These are phyloP conservation scores for Apamea monoglypha DNA, from an alignment of 2,888 invertebrate genomes.

Conservation along the genomic window DNA sequence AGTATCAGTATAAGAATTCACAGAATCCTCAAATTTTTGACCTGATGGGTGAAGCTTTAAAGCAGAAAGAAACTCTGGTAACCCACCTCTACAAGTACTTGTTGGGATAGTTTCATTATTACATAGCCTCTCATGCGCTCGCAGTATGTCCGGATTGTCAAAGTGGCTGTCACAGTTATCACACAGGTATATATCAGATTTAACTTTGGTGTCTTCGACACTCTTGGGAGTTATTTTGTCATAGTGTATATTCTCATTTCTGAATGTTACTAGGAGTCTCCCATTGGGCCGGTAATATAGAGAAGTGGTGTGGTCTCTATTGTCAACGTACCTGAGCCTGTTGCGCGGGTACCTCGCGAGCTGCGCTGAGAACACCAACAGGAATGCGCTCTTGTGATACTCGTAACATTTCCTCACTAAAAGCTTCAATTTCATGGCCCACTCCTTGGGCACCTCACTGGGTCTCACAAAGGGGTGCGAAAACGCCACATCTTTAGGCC, in stretches of 20 bases:
- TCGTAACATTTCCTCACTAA: conserved; percentile 93
- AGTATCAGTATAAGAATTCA: conserved; percentile 60
- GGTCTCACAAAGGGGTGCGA: conserved; percentile 92
- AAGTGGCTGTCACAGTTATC: conserved; percentile 94
- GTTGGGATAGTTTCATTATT: conserved; percentile 78
- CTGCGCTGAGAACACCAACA: conserved; percentile 93
- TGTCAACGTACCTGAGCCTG: conserved; percentile 92
- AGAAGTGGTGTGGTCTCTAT: conserved; percentile 93
- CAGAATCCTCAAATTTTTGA: conserved; percentile 63
- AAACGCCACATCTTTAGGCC: conserved; percentile 92
- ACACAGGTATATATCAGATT: conserved; percentile 93
- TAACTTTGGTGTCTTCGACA: conserved; percentile 86
- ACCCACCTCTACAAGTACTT: conserved; percentile 75
- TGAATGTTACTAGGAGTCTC: conserved; percentile 93
- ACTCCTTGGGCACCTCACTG: conserved; percentile 83
- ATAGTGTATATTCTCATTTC: conserved; percentile 93
- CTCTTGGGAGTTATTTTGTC: conserved; percentile 70
- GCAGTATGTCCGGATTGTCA: conserved; percentile 85
- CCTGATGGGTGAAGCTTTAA: conserved; percentile 79
- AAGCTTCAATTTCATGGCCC: conserved; percentile 91
- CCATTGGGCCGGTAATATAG: conserved; percentile 92
- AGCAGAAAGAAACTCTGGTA: conserved; percentile 84
- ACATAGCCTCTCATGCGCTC: conserved; percentile 87
- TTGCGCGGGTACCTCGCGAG: conserved; percentile 92
- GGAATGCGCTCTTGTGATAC: conserved; percentile 93